Percentiles rank a stretch among this genome's conserved stretches.
phyloP scores from a whole-genome alignment of 1,140 invertebrate genomes.

The Platyscapa corneri region DNA sequence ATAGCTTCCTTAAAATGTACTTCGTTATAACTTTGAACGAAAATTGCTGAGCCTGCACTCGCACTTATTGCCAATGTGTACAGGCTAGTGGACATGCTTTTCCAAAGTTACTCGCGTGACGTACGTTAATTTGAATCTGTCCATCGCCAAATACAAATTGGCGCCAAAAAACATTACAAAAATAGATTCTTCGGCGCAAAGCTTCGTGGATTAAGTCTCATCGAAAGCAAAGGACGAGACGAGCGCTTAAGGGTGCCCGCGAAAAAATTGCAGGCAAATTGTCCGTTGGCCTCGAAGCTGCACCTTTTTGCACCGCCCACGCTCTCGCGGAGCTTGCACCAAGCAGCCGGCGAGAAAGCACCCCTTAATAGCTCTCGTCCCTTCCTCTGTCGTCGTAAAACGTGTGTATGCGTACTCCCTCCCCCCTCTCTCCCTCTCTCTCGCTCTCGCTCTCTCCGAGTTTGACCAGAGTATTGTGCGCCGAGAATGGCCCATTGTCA shows the following conservation, averaged over 20 bases:
- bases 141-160: no score
- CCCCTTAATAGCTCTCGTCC: not conserved
- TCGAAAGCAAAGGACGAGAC: not conserved
- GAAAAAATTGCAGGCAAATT: no score
- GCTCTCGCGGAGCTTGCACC: not conserved
- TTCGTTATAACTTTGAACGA: no score
- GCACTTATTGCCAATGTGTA: no score
- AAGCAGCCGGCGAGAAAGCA: not conserved
- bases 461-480: conserved; percentile 71
- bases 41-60: no score
- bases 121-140: no score
- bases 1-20: no score
- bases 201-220: not conserved
- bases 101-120: no score
- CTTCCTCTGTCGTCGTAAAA: not conserved
- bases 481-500: conserved; percentile 67
- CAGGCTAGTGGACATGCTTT: no score
- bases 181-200: not conserved
- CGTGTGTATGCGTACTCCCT: not conserved
- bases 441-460: conserved; percentile 51
- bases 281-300: no score
- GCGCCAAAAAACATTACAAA: no score
- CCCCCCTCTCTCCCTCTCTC: conserved; percentile 20
- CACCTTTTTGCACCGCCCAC: conserved; percentile 49
- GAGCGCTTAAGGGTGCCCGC: no score